These are phyloP conservation scores for Hystrix cristata DNA, from an alignment of 2,113 vertebrate species.

Conservation along the genomic window DNA sequence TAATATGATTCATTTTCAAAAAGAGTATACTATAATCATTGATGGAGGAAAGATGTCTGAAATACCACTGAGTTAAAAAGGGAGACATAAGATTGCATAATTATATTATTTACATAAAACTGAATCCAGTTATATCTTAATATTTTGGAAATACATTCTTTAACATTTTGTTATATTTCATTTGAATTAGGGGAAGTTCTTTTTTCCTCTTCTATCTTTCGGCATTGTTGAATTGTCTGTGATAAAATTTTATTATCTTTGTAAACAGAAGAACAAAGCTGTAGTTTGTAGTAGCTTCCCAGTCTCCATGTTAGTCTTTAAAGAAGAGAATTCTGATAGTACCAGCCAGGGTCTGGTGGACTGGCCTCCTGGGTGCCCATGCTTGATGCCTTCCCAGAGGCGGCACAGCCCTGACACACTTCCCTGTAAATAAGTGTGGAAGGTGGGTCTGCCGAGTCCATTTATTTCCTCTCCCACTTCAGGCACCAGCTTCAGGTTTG, in stretches of 20 bases:
- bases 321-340: not conserved
- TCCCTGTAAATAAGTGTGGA: not conserved
- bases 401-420: not conserved
- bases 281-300: not conserved
- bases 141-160: not conserved
- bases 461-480: not conserved
- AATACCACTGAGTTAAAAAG: not conserved
- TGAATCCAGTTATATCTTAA: not conserved
- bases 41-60: not conserved
- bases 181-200: not conserved
- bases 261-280: not conserved
- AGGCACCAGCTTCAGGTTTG: not conserved
- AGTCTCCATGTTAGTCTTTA: slow-evolving; percentile 37
- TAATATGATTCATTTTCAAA: slow-evolving; percentile 6
- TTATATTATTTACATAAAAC: not conserved
- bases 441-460: too few species aligned
- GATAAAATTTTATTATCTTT: slow-evolving; percentile 20
- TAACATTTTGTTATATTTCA: not conserved
- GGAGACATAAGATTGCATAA: not conserved
- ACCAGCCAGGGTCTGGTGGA: not conserved
- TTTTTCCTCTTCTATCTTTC: not conserved
- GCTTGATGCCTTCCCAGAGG: not conserved
- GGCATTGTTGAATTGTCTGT: not conserved
- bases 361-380: not conserved
- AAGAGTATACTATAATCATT: not conserved